A percentile compares a stretch with the other conserved stretches of the same genome.
These are phyloP conservation scores for Drosophila crucigera DNA, from an alignment of 2,888 invertebrate species.

Conservation along the genomic window DNA sequence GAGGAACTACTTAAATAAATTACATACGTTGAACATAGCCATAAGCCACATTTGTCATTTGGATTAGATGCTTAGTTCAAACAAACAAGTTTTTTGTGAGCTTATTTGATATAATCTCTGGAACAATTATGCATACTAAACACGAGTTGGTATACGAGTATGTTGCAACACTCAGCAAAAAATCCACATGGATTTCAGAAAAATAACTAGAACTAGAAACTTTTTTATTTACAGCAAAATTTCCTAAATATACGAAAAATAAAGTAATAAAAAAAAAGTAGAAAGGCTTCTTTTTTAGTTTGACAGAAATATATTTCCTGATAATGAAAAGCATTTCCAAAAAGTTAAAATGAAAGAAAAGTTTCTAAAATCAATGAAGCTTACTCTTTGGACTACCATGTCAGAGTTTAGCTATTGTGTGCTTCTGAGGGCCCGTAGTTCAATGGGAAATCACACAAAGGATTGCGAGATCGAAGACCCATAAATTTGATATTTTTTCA, in stretches of 20 bases:
- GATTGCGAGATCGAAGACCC: neutral
- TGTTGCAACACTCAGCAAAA: neutral
- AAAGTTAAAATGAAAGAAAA: neutral
- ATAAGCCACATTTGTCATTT: conserved; percentile 5
- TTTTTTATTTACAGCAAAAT: neutral
- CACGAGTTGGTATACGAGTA: neutral
- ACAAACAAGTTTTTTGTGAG: neutral
- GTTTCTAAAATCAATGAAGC: neutral
- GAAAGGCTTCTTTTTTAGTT: neutral
- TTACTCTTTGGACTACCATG: neutral
- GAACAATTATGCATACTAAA: neutral
- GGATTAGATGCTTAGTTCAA: neutral
- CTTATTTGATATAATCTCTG: neutral
- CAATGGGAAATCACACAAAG: neutral
- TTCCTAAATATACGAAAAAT: neutral
- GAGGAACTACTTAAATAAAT: conserved; percentile 11
- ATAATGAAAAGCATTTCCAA: neutral
- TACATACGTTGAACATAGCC: neutral
- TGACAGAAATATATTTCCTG: neutral
- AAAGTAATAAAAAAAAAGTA: neutral
- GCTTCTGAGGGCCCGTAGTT: neutral
- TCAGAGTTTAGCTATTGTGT: neutral
- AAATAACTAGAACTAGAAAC: neutral
- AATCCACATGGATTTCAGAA: neutral
- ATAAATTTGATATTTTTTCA: neutral